Percentiles rank a stretch among this genome's conserved stretches.
Conservation (phyloP, 2,113 vertebrate genomes). For the Sylvietta virens region DNA sequence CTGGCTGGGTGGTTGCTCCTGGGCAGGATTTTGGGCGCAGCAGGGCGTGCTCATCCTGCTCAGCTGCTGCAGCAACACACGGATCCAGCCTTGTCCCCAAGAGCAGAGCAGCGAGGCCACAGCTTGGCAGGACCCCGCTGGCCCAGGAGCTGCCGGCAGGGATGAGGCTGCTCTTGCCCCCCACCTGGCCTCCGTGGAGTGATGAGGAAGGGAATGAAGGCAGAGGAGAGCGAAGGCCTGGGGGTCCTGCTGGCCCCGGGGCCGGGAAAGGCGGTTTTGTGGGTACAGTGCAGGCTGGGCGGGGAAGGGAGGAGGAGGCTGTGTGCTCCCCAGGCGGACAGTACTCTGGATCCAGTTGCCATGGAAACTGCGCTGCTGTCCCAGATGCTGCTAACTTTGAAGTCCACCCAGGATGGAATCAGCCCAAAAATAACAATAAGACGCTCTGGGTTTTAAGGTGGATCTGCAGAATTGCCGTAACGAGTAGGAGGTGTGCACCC, state of each 20-base stretch:
- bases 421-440: conserved; percentile 74
- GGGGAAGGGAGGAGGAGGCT: conserved; percentile 55
- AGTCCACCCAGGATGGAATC: conserved; percentile 73
- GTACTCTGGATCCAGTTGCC: conserved; percentile 73
- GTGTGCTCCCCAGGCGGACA: conserved; percentile 62
- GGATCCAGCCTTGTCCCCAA: not conserved
- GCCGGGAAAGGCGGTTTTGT: not conserved
- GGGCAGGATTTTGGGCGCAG: not conserved
- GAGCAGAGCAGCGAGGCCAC: not conserved
- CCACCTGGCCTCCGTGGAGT: not conserved
- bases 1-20: not conserved
- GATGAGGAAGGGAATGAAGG: not conserved
- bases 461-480: conserved; percentile 11
- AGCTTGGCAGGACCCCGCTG: not conserved
- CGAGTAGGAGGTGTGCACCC: accelerated
- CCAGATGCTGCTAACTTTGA: conserved; percentile 76
- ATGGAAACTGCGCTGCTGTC: conserved; percentile 74
- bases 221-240: not conserved
- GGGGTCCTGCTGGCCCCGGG: accelerated
- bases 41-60: not conserved
- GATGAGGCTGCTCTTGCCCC: not conserved
- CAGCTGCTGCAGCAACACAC: accelerated
- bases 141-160: not conserved
- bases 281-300: not conserved
- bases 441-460: conserved; percentile 62